Conservation (phyloP, 2,113 vertebrate species). For the Lynx canadensis region DNA sequence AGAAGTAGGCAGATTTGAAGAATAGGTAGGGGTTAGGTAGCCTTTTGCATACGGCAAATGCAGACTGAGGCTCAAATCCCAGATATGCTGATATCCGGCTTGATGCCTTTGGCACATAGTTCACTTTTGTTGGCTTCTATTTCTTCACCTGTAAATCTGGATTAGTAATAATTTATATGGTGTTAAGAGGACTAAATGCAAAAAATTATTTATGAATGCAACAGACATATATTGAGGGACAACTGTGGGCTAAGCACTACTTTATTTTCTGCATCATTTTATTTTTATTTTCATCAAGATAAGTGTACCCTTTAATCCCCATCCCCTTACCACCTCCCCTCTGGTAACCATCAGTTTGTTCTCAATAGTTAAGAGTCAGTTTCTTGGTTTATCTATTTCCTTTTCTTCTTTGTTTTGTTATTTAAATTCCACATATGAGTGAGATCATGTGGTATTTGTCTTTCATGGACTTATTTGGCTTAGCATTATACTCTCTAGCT, state of each 20-base stretch:
- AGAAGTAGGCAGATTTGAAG: neutral
- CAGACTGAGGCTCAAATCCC: neutral
- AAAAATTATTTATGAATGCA: neutral
- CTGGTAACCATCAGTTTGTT: neutral
- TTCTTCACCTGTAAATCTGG: neutral
- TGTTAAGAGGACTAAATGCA: neutral
- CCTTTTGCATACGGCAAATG: neutral
- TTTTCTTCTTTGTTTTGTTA: neutral
- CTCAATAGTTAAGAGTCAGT: neutral
- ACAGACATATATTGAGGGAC: neutral
- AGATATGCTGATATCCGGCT: neutral
- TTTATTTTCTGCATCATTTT: neutral
- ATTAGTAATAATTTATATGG: neutral
- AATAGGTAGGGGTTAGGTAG: neutral
- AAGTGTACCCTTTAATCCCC: neutral
- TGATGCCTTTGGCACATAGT: neutral
- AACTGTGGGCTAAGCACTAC: neutral
- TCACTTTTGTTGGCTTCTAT: neutral
- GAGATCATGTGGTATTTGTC: neutral
- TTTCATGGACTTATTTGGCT: neutral
- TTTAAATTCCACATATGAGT: neutral
- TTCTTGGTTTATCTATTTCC: neutral
- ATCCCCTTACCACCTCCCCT: neutral
- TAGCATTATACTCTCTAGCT: neutral
- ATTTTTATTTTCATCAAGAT: neutral